Evolutionary conservation across 2,797 vertebrate species (phyloP).

Genomic region (Mastacembelus armatus): DNA sequence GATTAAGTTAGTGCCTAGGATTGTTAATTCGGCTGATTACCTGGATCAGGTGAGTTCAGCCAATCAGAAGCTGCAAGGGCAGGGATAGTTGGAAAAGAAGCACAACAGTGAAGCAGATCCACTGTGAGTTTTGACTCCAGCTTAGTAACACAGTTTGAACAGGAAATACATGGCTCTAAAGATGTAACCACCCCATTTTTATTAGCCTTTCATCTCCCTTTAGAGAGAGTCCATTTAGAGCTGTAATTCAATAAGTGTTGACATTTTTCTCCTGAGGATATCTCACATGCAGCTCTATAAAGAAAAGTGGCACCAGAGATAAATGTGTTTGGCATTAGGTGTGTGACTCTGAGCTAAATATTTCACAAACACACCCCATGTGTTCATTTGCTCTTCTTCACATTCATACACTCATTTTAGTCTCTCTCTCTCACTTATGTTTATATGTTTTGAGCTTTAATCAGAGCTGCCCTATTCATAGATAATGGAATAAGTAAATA

Average conservation of each 20-base stretch:
- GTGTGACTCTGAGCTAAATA: too few relatives aligned
- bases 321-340: constrained; percentile 14
- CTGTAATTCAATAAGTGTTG: background rate
- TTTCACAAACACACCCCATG: background rate
- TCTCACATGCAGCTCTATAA: constrained; percentile 7
- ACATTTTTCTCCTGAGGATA: background rate
- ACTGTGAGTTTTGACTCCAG: background rate
- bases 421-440: background rate
- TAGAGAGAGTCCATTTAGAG: background rate
- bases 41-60: too few relatives aligned
- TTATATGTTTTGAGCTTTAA: background rate
- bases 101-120: too few relatives aligned
- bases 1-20: background rate
- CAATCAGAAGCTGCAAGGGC: too few relatives aligned
- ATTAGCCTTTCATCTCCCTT: background rate
- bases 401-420: background rate
- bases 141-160: background rate
- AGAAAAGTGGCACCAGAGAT: constrained; percentile 13
- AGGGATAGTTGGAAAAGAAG: too few relatives aligned
- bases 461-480: background rate
- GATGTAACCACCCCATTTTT: background rate
- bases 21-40: too few relatives aligned
- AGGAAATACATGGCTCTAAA: background rate
- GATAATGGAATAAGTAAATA: background rate
- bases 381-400: constrained; percentile 12